These are phyloP conservation scores for Prochilodus magdalenae DNA, from an alignment of 2,113 vertebrate genomes.

Conservation along the genomic window DNA sequence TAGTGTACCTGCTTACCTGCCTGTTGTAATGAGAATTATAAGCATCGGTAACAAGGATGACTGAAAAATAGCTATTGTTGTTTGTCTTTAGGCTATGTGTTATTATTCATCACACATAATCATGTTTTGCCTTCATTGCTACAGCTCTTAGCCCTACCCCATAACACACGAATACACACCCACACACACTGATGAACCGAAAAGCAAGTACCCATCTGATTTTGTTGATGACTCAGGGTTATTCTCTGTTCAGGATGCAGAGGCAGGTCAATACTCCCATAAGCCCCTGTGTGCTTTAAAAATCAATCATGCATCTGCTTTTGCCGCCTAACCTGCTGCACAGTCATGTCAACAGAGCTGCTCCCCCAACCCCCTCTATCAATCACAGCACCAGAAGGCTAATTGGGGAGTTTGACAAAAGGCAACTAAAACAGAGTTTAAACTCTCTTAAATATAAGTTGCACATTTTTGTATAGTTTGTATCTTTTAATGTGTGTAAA, in stretches of 20 bases:
- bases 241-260: constrained; percentile 18
- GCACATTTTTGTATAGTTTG: too few species aligned
- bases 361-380: background rate
- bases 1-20: too few species aligned
- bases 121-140: background rate
- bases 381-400: background rate
- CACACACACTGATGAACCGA: constrained; percentile 10
- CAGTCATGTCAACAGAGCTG: background rate
- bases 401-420: too few species aligned
- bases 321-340: background rate
- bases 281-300: constrained; percentile 25
- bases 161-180: constrained; percentile 5
- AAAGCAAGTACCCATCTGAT: constrained; percentile 2
- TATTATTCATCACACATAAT: background rate
- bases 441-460: too few species aligned
- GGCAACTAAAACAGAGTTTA: too few species aligned
- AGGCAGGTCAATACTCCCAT: constrained; percentile 22
- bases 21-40: background rate
- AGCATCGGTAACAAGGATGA: too few species aligned
- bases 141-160: background rate
- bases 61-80: background rate
- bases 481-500: too few species aligned
- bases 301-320: constrained; percentile 19
- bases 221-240: constrained; percentile 38
- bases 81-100: background rate